phyloP scores from a whole-genome alignment of 2,113 vertebrate species.

The Eulemur macaco region DNA sequence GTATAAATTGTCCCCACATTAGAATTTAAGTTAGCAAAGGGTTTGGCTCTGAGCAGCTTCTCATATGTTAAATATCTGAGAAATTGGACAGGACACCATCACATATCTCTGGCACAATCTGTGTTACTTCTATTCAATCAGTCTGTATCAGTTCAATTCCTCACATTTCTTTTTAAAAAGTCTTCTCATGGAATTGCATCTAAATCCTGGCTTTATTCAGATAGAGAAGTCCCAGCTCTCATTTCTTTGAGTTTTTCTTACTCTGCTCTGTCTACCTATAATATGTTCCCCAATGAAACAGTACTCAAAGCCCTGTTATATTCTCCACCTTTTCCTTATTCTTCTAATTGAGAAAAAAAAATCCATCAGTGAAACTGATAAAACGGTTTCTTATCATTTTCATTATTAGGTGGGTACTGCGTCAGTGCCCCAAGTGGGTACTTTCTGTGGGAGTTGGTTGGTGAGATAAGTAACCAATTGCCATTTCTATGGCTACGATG shows the following conservation, averaged over 20 bases:
- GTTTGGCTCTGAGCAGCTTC: background rate
- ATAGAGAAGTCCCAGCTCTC: background rate
- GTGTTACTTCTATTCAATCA: background rate
- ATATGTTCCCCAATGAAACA: background rate
- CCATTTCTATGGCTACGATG: background rate
- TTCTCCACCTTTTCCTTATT: background rate
- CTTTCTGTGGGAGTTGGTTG: too few species aligned
- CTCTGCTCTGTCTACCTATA: background rate
- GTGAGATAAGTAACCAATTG: background rate
- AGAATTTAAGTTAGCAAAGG: background rate
- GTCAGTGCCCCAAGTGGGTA: background rate
- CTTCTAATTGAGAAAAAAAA: background rate
- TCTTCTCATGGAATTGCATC: background rate
- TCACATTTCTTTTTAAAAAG: too few species aligned
- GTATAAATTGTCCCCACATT: background rate
- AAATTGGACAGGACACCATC: background rate
- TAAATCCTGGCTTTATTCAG: background rate
- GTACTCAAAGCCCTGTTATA: background rate
- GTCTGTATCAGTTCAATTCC: background rate
- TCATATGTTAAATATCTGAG: background rate
- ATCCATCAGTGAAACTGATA: background rate
- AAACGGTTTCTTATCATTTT: background rate
- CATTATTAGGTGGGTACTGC: background rate
- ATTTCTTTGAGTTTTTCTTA: background rate
- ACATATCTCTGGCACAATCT: background rate